These are phyloP conservation scores for Heliornis fulica DNA, from an alignment of 2,113 vertebrate species.

Conservation along the genomic window DNA sequence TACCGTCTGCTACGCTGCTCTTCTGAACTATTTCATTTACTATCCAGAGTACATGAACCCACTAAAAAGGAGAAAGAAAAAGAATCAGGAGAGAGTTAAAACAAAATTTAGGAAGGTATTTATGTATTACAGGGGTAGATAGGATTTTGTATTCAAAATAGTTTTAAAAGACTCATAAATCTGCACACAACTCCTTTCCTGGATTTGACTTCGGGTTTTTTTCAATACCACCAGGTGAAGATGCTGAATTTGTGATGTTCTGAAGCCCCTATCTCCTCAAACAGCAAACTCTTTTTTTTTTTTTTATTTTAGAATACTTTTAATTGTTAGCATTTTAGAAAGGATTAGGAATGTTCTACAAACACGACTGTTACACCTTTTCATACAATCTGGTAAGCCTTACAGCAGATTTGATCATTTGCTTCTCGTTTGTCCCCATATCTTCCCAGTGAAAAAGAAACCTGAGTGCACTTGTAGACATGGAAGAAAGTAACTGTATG, in stretches of 20 bases:
- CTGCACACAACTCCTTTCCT: background rate
- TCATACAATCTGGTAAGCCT: background rate
- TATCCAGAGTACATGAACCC: conserved; percentile 81
- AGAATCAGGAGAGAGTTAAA: background rate
- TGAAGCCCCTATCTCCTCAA: background rate
- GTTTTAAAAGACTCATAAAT: background rate
- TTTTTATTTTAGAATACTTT: background rate
- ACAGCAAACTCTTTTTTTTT: background rate
- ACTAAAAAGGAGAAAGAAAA: conserved; percentile 71
- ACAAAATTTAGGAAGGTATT: background rate
- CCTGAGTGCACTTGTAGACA: background rate
- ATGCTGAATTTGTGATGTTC: background rate
- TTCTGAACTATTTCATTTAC: conserved; percentile 81
- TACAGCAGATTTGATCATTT: background rate
- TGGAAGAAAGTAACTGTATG: background rate
- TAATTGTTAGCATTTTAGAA: background rate
- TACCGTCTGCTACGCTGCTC: conserved; percentile 66
- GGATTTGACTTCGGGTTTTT: background rate
- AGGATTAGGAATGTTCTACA: background rate
- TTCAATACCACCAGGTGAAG: background rate
- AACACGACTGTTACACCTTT: background rate
- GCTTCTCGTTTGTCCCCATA: background rate
- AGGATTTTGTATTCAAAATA: background rate
- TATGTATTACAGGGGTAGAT: background rate
- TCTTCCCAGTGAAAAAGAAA: background rate